Base-by-base conservation (phyloP, 2,888 invertebrate genomes). In the Athalia cordata region DNA sequence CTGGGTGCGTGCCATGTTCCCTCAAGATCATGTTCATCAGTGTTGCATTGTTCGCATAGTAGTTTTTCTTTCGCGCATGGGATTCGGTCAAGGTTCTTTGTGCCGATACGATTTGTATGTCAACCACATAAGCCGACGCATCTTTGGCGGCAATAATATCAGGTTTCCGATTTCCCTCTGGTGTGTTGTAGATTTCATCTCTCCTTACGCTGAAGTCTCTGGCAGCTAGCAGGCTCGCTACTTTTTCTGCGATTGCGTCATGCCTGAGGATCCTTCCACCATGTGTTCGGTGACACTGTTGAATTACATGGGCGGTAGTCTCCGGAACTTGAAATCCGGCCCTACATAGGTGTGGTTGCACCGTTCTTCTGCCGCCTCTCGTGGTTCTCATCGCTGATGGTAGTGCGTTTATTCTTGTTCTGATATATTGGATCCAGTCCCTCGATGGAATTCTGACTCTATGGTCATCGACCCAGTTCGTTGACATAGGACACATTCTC, bases 361-460 rank as follows among this genome's bases (percentile, higher is more conserved):
- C 13, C 15, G 50, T 11, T 29, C 77, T 43, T 43, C 81, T 61
- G 3, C 80, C 55, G 3, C 85, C 85, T 55, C 85, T 79, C 5
- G 83, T 80, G 0, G 79, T 82, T 47, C 85, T 74, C 0, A 84
- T 78, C 13, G 81, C 77, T 7, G 85, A 82, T 0, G 86, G 86
- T 0, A 87, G 80, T 45, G 83, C 79, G 76, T 87, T 86, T 0
- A 86, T 85, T n/a, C 84, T 82, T 8, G 82, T 82, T 7, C 85
- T 84, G 55, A 84, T 81, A 67, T 83, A 85, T 72, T 87, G 84
- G 75, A 86, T 81, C 79, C 77, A 88, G 68, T 87, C 87, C 7
- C 83, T 81, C 9, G 85, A 85, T 0, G 84, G 80, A 0, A 87
- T 80, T 72, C 81, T 82, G 52, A 79, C 78, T 0, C 81, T 78